A percentile compares a stretch with the other conserved stretches of the same genome.
Evolutionary conservation across 1,140 invertebrate species (phyloP).

Genomic region (Lordiphosa clarofinis): DNA sequence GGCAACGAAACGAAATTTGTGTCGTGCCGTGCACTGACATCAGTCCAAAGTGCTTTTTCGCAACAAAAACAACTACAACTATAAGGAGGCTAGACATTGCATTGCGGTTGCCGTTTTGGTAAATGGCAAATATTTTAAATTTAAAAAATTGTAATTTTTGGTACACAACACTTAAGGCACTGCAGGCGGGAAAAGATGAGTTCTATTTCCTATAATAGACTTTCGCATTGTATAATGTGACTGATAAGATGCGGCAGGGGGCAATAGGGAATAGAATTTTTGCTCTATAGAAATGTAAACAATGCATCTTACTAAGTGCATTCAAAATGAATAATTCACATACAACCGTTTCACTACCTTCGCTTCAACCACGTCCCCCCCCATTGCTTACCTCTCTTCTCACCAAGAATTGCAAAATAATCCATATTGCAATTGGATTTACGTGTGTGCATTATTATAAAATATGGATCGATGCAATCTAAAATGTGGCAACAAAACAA

Average conservation of each 20-base stretch:
- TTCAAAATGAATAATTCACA: constrained; percentile 31
- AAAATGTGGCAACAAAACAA: constrained; percentile 26
- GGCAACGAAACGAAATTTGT: constrained; percentile 47
- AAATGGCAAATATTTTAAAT: constrained; percentile 41
- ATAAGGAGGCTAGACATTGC: constrained; percentile 24
- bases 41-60: constrained; percentile 13
- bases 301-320: not conserved
- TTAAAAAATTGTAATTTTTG: constrained; percentile 38
- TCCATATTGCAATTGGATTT: constrained; percentile 43
- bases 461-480: constrained; percentile 63
- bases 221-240: too few relatives aligned
- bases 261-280: too few relatives aligned
- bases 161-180: constrained; percentile 39
- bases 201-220: not conserved
- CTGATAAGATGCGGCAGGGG: too few relatives aligned
- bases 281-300: not conserved
- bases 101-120: constrained; percentile 36
- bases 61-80: constrained; percentile 16
- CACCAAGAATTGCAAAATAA: constrained; percentile 34
- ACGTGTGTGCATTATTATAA: constrained; percentile 31
- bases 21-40: constrained; percentile 36
- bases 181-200: not conserved
- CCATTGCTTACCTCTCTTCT: not conserved
- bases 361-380: not conserved
- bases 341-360: constrained; percentile 3